A percentile compares a stretch with the other conserved stretches of the same genome.
phyloP scores from a whole-genome alignment of 1,140 invertebrate genomes.

The Mesaphorura yosii region DNA sequence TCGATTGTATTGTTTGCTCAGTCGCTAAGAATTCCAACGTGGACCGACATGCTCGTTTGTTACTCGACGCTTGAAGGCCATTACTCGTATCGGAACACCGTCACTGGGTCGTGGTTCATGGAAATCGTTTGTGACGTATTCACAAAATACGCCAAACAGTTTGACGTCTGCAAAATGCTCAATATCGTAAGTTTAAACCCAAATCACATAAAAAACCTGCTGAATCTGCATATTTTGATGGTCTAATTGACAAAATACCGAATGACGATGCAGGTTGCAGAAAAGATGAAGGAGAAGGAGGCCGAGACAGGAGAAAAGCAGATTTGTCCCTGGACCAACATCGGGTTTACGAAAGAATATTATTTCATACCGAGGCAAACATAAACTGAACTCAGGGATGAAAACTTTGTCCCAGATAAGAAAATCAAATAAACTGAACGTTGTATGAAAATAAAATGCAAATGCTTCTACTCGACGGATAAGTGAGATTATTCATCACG shows the following conservation, averaged over 20 bases:
- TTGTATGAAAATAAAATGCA: no score
- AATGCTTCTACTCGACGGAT: no score
- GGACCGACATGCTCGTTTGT: conserved; percentile 51
- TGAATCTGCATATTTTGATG: not conserved
- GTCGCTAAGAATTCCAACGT: conserved; percentile 35
- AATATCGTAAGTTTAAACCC: no score
- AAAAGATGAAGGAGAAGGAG: not conserved
- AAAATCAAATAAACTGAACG: no score
- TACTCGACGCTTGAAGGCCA: conserved; percentile 48
- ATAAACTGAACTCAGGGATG: no score
- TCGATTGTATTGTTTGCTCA: not conserved
- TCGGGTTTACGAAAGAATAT: conserved; percentile 1
- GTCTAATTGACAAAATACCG: not conserved
- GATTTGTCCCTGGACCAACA: not conserved
- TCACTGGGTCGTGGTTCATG: conserved; percentile 64
- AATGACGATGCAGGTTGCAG: not conserved
- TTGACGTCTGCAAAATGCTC: not conserved
- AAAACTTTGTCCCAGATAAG: no score
- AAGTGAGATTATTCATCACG: no score
- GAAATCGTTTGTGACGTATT: conserved; percentile 60
- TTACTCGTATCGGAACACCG: conserved; percentile 49
- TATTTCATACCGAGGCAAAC: no score
- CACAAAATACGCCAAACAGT: conserved; percentile 45
- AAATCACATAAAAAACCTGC: not conserved
- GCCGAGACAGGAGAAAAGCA: not conserved